Evolutionary conservation across 2,113 vertebrate species (phyloP).

Genomic region (Picathartes gymnocephalus): DNA sequence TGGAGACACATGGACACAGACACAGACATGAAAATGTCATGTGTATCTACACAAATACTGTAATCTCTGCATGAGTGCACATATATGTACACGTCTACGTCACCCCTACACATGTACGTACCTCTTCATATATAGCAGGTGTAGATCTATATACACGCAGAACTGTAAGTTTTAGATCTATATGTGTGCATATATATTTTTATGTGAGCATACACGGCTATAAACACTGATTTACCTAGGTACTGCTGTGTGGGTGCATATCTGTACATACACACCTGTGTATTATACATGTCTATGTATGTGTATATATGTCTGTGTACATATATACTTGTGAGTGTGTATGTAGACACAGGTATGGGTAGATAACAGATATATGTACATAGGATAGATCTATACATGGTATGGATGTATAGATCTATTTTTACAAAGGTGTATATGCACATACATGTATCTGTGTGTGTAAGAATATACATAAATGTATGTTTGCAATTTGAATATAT

Average conservation of each 20-base stretch:
- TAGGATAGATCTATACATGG: fast-evolving
- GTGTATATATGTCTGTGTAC: background rate
- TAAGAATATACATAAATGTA: background rate
- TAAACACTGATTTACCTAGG: background rate
- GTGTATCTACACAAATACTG: background rate
- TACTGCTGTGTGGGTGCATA: background rate
- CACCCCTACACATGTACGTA: background rate
- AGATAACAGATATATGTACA: background rate
- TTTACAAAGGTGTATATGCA: background rate
- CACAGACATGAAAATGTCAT: background rate
- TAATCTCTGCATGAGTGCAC: background rate
- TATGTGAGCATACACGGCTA: background rate
- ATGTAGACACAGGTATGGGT: background rate
- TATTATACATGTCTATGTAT: background rate
- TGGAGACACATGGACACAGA: background rate
- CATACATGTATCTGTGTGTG: background rate
- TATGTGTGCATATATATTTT: no score
- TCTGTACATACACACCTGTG: background rate
- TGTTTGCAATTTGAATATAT: background rate
- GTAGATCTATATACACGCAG: background rate
- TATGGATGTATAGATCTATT: background rate
- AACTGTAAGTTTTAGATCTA: background rate
- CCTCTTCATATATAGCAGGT: background rate
- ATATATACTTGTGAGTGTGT: background rate
- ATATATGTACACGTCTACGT: background rate